phyloP scores from a whole-genome alignment of 2,888 invertebrate genomes.

The Caenorhabditis parvicauda region DNA sequence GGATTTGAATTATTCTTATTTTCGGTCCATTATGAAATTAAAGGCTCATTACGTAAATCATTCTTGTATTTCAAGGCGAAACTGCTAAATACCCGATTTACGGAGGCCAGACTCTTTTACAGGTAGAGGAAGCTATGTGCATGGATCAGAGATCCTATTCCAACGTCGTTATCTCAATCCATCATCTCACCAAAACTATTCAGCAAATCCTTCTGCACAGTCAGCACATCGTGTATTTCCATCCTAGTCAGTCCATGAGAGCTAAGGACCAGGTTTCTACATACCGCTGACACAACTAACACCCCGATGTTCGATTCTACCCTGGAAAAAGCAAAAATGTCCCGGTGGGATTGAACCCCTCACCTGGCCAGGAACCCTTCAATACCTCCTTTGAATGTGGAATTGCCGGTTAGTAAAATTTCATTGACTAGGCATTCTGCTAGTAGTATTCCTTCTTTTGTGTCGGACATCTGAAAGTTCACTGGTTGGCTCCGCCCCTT shows the following conservation, averaged over 20 bases:
- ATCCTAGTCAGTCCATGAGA: constrained; percentile 43
- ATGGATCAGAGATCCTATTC: no score
- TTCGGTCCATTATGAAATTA: no score
- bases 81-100: no score
- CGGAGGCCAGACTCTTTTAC: no score
- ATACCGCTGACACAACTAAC: constrained; percentile 21
- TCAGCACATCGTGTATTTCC: constrained; percentile 42
- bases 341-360: no score
- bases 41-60: no score
- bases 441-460: constrained; percentile 25
- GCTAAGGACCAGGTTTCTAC: constrained; percentile 29
- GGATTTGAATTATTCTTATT: no score
- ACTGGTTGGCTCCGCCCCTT: neutral
- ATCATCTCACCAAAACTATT: no score
- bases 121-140: no score
- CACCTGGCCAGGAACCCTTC: constrained; percentile 26
- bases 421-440: constrained; percentile 32
- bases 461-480: constrained; percentile 14
- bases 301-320: constrained; percentile 34
- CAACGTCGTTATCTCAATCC: no score
- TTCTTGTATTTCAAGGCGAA: no score
- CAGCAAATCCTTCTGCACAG: constrained; percentile 16
- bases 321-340: no score
- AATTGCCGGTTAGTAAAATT: constrained; percentile 15
- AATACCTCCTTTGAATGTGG: constrained; percentile 27